phyloP scores from a whole-genome alignment of 2,888 invertebrate species.

The Caenorhabditis sulstoni region DNA sequence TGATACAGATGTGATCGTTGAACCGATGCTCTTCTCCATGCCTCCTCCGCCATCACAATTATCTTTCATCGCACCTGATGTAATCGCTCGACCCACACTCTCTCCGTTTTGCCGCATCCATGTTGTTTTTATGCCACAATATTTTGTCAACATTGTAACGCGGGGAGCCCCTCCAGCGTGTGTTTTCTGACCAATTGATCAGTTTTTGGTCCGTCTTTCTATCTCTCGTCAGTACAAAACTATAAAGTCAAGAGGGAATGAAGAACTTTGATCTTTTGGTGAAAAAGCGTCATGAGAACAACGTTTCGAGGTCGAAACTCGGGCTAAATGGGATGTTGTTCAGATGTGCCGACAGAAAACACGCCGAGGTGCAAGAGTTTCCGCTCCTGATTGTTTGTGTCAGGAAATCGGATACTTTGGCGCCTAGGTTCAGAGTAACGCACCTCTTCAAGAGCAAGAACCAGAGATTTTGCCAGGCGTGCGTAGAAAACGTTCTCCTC shows the following conservation, averaged over 20 bases:
- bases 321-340: slow-evolving; percentile 38
- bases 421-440: slow-evolving; percentile 31
- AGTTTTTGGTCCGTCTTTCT: slow-evolving; percentile 13
- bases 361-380: neutral
- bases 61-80: slow-evolving; percentile 58
- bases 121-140: slow-evolving; percentile 56
- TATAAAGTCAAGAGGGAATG: neutral
- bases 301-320: slow-evolving; percentile 5
- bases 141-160: slow-evolving; percentile 55
- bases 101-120: slow-evolving; percentile 29
- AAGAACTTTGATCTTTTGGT: neutral
- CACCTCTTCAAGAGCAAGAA: slow-evolving; percentile 79
- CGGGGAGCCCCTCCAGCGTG: slow-evolving; percentile 12
- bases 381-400: slow-evolving; percentile 24
- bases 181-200: slow-evolving; percentile 48
- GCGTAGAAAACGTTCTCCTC: slow-evolving; percentile 79
- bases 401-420: slow-evolving; percentile 37
- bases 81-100: slow-evolving; percentile 51
- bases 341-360: slow-evolving; percentile 30
- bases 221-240: neutral
- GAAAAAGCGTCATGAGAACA: neutral
- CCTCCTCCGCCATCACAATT: slow-evolving; percentile 41
- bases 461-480: slow-evolving; percentile 80
- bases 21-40: slow-evolving; percentile 41
- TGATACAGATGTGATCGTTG: slow-evolving; percentile 45